These are phyloP conservation scores for Decapterus maruadsi DNA, from an alignment of 2,797 vertebrate species.

Conservation along the genomic window DNA sequence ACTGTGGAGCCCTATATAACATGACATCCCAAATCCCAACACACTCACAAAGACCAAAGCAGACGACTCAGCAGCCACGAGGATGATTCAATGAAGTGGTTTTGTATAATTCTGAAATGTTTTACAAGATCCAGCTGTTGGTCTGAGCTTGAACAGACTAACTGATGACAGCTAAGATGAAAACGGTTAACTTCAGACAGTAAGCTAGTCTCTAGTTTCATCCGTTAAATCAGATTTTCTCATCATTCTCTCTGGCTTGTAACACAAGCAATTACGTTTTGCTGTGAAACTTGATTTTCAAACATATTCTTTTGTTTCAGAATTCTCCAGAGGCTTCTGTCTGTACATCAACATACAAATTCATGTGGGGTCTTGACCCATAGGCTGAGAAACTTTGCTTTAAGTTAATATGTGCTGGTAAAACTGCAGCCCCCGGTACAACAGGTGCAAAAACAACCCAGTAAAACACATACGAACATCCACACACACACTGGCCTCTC, in stretches of 20 bases:
- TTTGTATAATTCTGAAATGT: constrained; percentile 1
- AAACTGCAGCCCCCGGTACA: constrained; percentile 51
- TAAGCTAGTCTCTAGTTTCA: constrained; percentile 11
- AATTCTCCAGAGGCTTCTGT: not conserved
- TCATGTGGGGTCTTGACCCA: not conserved
- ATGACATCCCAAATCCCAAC: no score
- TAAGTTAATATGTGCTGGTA: constrained; percentile 40
- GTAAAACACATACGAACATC: constrained; percentile 38
- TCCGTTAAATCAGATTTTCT: constrained; percentile 13
- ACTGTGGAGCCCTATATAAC: no score
- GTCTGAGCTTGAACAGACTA: constrained; percentile 2
- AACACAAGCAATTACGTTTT: not conserved
- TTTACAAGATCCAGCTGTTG: not conserved
- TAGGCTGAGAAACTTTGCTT: constrained; percentile 29
- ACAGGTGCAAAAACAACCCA: constrained; percentile 74
- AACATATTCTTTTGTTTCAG: not conserved
- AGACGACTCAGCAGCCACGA: not conserved
- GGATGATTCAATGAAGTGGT: constrained; percentile 2
- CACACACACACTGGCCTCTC: constrained; percentile 70
- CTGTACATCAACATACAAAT: not conserved
- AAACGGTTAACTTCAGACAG: constrained; percentile 13
- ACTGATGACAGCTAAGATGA: constrained; percentile 18
- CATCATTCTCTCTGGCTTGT: constrained; percentile 1
- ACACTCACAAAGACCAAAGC: not conserved
- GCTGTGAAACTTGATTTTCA: not conserved